phyloP scores from a whole-genome alignment of 2,797 vertebrate species.

The Psittacula derbiana region DNA sequence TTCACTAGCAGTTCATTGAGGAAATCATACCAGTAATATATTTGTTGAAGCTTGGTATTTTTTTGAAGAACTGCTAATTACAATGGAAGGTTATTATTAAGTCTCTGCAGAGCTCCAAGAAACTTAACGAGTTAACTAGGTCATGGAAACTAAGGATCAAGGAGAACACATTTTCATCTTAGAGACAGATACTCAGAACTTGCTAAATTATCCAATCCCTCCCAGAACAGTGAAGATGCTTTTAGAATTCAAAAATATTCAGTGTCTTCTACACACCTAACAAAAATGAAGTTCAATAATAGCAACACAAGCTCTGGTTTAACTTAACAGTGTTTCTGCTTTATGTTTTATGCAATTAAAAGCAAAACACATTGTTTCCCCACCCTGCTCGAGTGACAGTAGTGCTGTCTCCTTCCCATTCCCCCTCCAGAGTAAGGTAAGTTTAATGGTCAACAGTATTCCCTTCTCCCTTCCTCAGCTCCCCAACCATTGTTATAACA shows the following conservation, averaged over 20 bases:
- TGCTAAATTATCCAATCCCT: background rate
- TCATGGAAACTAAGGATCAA: background rate
- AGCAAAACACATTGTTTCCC: background rate
- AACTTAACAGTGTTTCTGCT: background rate
- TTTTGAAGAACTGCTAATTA: background rate
- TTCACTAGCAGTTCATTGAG: background rate
- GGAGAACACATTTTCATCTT: background rate
- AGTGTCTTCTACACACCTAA: background rate
- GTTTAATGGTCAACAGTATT: background rate
- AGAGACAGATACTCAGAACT: background rate
- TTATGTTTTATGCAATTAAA: background rate
- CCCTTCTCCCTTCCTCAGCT: background rate
- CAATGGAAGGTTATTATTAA: background rate
- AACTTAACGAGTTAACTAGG: background rate
- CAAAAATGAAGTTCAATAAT: background rate
- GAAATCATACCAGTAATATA: background rate
- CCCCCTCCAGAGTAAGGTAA: background rate
- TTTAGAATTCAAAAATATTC: background rate
- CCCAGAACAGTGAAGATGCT: background rate
- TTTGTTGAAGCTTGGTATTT: background rate
- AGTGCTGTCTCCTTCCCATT: background rate
- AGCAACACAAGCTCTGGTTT: background rate
- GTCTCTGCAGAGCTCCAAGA: background rate
- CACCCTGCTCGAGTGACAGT: rapidly evolving
- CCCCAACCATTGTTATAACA: background rate